Percentiles rank a stretch among this genome's conserved stretches.
Conservation (phyloP, 2,888 invertebrate species). For the Apodemia hepburni region DNA sequence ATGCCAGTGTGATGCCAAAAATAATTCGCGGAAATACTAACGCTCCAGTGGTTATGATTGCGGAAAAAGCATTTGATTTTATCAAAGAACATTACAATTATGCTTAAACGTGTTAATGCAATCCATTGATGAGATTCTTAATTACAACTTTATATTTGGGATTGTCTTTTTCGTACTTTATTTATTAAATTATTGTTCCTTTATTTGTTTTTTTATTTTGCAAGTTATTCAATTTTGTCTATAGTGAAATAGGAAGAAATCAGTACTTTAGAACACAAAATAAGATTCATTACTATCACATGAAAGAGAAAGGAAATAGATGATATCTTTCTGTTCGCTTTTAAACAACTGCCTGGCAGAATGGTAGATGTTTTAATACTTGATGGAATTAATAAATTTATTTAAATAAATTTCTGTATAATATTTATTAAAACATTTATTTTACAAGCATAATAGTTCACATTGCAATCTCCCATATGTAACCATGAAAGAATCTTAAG, state of each 20-base stretch:
- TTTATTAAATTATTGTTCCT: neutral
- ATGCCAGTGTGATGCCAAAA: constrained; percentile 60
- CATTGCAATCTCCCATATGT: constrained; percentile 1
- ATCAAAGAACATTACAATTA: constrained; percentile 39
- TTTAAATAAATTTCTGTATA: neutral
- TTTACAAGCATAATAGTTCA: constrained; percentile 11
- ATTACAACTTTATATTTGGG: neutral
- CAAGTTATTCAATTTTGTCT: too few species aligned
- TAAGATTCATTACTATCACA: too few species aligned
- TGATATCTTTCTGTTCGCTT: too few species aligned
- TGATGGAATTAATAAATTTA: too few species aligned
- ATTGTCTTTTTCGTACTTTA: neutral
- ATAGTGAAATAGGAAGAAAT: too few species aligned
- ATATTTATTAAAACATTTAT: constrained; percentile 1
- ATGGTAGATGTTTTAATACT: too few species aligned
- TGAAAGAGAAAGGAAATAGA: too few species aligned
- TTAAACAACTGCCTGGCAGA: too few species aligned
- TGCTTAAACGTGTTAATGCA: neutral
- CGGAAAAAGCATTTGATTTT: constrained; percentile 56
- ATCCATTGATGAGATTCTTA: neutral
- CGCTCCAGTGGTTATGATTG: constrained; percentile 63
- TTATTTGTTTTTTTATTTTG: neutral
- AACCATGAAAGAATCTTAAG: constrained; percentile 10
- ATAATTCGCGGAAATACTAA: constrained; percentile 62
- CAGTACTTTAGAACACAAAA: too few species aligned